Conservation (phyloP, 2,797 vertebrate species). For the Glossophaga mutica region DNA sequence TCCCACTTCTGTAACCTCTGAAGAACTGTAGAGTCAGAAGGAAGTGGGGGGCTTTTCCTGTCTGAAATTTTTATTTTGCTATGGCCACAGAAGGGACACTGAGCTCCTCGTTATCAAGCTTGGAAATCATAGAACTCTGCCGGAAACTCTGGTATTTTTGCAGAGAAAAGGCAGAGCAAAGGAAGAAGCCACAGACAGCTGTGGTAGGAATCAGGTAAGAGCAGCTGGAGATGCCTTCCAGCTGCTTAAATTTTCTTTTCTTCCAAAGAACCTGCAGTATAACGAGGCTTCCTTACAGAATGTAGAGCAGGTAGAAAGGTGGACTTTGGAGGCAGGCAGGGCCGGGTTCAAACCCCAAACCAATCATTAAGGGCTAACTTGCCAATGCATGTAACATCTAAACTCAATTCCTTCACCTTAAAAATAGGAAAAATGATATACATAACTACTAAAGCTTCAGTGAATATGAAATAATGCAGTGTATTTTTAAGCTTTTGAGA, state of each 20-base stretch:
- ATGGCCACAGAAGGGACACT: neutral
- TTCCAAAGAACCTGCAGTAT: neutral
- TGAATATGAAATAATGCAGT: neutral
- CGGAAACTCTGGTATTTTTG: neutral
- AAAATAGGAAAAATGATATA: neutral
- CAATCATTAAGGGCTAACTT: neutral
- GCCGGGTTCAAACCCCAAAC: neutral
- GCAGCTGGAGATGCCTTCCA: neutral
- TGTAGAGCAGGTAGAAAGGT: neutral
- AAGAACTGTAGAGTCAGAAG: neutral
- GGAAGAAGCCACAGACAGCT: neutral
- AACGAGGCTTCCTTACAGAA: neutral
- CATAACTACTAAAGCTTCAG: neutral
- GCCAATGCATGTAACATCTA: neutral
- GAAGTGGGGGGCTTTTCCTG: neutral
- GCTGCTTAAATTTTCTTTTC: neutral
- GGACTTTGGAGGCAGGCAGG: neutral
- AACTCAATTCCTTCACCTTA: neutral
- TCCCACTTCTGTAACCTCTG: constrained; percentile 22
- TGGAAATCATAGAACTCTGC: neutral
- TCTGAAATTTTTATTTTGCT: neutral
- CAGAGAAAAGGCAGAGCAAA: neutral
- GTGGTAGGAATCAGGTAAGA: neutral
- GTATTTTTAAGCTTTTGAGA: neutral
- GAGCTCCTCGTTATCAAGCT: neutral